These are phyloP conservation scores for Spheniscus mendiculus DNA, from an alignment of 2,113 vertebrate species.

Conservation along the genomic window DNA sequence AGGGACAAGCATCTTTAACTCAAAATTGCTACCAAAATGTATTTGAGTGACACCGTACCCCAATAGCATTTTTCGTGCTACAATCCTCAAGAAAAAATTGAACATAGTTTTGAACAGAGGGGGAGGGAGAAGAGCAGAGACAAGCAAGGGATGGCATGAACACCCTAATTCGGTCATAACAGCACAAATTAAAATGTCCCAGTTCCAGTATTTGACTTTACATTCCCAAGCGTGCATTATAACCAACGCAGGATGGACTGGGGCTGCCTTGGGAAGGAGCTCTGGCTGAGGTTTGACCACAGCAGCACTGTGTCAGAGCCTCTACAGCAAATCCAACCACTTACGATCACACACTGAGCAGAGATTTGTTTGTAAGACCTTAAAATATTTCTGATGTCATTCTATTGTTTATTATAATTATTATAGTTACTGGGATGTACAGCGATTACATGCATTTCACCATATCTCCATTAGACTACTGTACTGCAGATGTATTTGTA, in stretches of 20 bases:
- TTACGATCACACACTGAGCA: background rate
- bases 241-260: background rate
- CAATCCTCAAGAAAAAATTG: background rate
- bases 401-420: background rate
- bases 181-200: background rate
- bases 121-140: background rate
- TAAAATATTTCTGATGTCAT: background rate
- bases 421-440: background rate
- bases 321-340: background rate
- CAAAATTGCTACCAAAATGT: background rate
- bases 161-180: background rate
- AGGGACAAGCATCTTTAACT: background rate
- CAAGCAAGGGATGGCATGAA: background rate
- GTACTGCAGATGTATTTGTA: background rate
- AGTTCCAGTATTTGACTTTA: background rate
- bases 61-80: background rate
- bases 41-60: background rate
- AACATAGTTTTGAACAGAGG: background rate
- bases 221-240: background rate
- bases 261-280: background rate
- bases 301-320: background rate
- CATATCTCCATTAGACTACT: background rate
- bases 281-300: background rate
- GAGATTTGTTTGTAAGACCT: background rate
- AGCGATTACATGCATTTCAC: background rate